Percentiles rank a stretch among this genome's conserved stretches.
Conservation (phyloP, 2,797 vertebrate genomes). For the Tarsius wallacei region DNA sequence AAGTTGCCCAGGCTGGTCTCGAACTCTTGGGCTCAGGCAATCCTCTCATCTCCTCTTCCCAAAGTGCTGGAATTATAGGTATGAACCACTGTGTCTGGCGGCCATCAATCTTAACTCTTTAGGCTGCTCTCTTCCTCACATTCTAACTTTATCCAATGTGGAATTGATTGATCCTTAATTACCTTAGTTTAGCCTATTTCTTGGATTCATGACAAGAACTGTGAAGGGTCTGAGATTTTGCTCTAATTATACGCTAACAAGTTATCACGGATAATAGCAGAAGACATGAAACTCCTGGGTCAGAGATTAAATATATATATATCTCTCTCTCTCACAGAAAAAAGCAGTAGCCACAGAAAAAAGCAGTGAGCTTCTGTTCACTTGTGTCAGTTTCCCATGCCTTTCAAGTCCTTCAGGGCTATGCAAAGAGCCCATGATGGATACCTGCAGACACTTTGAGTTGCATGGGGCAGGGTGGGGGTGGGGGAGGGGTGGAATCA, state of each 20-base stretch:
- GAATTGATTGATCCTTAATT: not conserved
- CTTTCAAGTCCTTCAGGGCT: too few relatives aligned
- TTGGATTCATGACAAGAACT: not conserved
- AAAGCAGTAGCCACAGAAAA: not conserved
- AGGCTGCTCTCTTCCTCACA: not conserved
- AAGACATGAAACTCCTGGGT: not conserved
- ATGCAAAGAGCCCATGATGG: not conserved
- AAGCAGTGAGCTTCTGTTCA: not conserved
- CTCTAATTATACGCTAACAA: not conserved
- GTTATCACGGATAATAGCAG: not conserved
- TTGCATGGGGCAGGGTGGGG: too few relatives aligned
- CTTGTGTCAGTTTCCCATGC: not conserved
- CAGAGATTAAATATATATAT: not conserved
- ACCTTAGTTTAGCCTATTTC: not conserved
- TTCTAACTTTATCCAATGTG: not conserved
- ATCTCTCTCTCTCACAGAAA: not conserved
- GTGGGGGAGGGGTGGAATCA: not conserved
- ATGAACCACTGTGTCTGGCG: too few relatives aligned
- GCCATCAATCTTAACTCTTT: not conserved
- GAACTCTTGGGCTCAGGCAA: too few relatives aligned
- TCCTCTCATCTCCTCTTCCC: too few relatives aligned
- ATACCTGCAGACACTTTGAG: not conserved
- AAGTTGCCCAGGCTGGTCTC: too few relatives aligned
- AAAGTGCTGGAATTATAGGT: too few relatives aligned
- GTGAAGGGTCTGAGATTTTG: not conserved